Percentiles rank a stretch among this genome's conserved stretches.
Evolutionary conservation across 2,113 vertebrate genomes (phyloP).

Genomic region (Herpailurus yagouaroundi): DNA sequence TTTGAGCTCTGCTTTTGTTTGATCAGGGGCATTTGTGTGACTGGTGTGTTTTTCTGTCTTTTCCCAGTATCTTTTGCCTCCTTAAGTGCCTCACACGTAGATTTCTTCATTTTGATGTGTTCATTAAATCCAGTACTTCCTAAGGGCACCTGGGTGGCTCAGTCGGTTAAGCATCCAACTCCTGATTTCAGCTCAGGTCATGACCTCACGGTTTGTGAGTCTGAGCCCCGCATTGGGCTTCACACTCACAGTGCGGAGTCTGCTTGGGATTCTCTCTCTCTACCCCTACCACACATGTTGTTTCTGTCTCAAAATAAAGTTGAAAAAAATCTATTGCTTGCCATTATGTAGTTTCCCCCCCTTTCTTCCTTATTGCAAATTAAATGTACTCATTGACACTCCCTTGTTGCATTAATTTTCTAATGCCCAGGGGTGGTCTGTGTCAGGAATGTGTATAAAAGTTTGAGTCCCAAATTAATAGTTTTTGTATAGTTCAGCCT

Average conservation of each 20-base stretch:
- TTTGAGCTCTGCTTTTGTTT: constrained; percentile 42
- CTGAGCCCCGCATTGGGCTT: too few species aligned
- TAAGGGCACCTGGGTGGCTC: too few species aligned
- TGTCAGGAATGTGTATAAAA: constrained; percentile 38
- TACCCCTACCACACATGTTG: too few species aligned
- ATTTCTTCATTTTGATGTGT: constrained; percentile 41
- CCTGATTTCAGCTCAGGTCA: too few species aligned
- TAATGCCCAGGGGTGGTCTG: not conserved
- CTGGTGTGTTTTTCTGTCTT: not conserved
- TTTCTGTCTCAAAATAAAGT: too few species aligned
- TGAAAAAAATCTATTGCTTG: not conserved
- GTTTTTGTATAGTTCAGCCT: constrained; percentile 34
- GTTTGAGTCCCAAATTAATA: constrained; percentile 15
- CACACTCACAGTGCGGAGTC: too few species aligned
- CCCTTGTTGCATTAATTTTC: not conserved
- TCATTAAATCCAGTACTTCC: not conserved
- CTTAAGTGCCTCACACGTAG: not conserved
- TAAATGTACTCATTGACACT: not conserved
- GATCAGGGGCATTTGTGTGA: constrained; percentile 16
- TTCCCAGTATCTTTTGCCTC: not conserved
- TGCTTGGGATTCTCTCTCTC: too few species aligned
- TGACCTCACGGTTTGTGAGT: too few species aligned
- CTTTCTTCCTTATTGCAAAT: not conserved
- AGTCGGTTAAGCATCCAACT: too few species aligned
- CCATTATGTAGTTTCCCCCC: not conserved